Base-by-base conservation (phyloP, 92 coral and sea anemone species). In the Micromussa lordhowensis region DNA sequence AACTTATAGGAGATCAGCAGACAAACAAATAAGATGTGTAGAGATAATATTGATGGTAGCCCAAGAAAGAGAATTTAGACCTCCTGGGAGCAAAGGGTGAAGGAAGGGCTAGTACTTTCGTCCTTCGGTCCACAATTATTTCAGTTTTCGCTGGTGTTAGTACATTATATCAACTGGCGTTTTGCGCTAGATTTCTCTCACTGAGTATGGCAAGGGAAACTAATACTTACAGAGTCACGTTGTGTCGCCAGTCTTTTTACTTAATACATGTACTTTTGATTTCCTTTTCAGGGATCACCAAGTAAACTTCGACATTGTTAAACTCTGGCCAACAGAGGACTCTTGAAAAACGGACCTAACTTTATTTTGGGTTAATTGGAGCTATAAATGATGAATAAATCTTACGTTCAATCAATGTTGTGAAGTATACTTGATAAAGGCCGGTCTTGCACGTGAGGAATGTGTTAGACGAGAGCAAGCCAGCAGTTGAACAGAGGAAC, bases 291-390 rank as follows among this genome's bases (percentile, higher is more conserved):
- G 89, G 83, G 77, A 58, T 75, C 22, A 40, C 83, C 58, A 63
- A 61, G 40, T 84, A 70, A 73, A 61, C 89, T 77, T 86, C 83
- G 89, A 73, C 80, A 55, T 74, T 54, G 72, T 73, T 77, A 63
- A 64, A 68, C 83, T 86, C 83, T 77, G 82, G 89, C 51, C n/a
- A 29, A 40, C 89, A 77, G 89, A 66, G 89, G 89, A 76, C 89
- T 69, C 44, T 77, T 86, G 75, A 77, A 86, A 86, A 68, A 38
- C n/a, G 83, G 77, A 79, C 82, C 82, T 69, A 68, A 80, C 61
- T 40, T 80, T 87, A 80, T 87, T 87, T 87, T 80, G 85, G 90
- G 90, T 79, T 80, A 79, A 87, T 70, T 87, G 86, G 86, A 79
- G 79, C 79, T 80, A 80, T 69, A 69, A 80, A 79, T 80, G 90